phyloP scores from a whole-genome alignment of 2,888 invertebrate genomes.

The Lamellibrachia satsuma region DNA sequence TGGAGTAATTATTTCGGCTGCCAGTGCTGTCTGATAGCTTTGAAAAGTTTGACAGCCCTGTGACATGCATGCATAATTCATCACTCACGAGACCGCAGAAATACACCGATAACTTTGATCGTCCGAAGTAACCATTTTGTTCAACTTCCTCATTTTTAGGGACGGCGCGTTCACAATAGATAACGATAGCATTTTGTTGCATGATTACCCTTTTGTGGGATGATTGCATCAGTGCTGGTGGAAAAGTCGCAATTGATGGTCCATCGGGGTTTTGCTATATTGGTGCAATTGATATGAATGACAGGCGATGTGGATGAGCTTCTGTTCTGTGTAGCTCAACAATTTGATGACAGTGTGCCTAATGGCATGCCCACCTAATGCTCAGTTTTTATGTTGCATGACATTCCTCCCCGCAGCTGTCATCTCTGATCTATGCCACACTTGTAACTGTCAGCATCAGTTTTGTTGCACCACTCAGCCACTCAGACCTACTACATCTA shows the following conservation, averaged over 20 bases:
- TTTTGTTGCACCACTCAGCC: not conserved
- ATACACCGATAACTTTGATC: not conserved
- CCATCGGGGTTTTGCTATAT: slow-evolving; percentile 2
- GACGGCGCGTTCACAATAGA: not conserved
- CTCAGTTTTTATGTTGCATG: not conserved
- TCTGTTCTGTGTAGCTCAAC: not conserved
- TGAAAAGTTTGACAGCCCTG: not conserved
- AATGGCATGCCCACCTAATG: not conserved
- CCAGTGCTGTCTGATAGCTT: not conserved
- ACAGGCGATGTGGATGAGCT: not conserved
- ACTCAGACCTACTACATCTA: too few species aligned
- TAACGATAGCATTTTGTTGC: slow-evolving; percentile 2
- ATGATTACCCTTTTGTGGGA: not conserved
- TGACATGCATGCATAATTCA: not conserved
- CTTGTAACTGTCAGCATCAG: not conserved
- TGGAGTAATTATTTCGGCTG: not conserved
- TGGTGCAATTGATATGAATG: not conserved
- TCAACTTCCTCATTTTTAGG: not conserved
- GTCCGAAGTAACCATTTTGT: not conserved
- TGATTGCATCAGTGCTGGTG: not conserved
- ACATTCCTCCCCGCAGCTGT: not conserved
- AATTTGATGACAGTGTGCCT: not conserved
- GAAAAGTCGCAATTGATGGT: not conserved
- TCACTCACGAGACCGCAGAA: not conserved
- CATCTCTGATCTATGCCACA: not conserved